phyloP scores from a whole-genome alignment of 2,888 invertebrate species.

The Ennomos quercinarius region DNA sequence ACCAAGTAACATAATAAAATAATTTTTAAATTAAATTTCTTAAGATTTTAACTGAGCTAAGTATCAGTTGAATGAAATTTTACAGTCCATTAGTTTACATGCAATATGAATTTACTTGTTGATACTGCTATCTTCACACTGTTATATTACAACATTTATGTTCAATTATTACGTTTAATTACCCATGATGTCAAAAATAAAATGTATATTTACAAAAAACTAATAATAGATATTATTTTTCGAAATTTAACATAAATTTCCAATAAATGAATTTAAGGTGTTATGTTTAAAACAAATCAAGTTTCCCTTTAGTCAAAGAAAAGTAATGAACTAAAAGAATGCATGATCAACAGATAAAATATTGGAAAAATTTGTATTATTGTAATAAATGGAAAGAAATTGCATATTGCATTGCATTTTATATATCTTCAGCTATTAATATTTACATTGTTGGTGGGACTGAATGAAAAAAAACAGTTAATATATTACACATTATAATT shows the following conservation, averaged over 20 bases:
- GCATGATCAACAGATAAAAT: no score
- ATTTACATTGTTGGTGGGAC: constrained; percentile 72
- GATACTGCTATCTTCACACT: constrained; percentile 18
- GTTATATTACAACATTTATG: background rate
- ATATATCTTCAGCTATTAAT: constrained; percentile 43
- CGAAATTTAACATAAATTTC: background rate
- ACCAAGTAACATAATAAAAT: no score
- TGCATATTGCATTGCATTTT: constrained; percentile 44
- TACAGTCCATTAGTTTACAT: constrained; percentile 10
- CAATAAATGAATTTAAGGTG: constrained; percentile 10
- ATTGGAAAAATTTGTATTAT: no score
- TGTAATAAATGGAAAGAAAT: constrained; percentile 4
- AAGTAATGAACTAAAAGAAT: no score
- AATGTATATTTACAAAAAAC: constrained; percentile 52
- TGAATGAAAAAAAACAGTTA: constrained; percentile 64
- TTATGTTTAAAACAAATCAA: no score
- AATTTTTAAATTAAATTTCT: no score
- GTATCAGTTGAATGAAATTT: no score
- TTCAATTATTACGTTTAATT: constrained; percentile 26
- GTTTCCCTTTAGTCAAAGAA: no score
- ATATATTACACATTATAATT: constrained; percentile 53
- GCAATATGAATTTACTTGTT: constrained; percentile 13
- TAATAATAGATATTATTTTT: constrained; percentile 35
- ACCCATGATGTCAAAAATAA: constrained; percentile 49
- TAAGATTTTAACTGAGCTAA: no score